Evolutionary conservation across 2,113 vertebrate species (phyloP).

Genomic region (Indicator indicator): DNA sequence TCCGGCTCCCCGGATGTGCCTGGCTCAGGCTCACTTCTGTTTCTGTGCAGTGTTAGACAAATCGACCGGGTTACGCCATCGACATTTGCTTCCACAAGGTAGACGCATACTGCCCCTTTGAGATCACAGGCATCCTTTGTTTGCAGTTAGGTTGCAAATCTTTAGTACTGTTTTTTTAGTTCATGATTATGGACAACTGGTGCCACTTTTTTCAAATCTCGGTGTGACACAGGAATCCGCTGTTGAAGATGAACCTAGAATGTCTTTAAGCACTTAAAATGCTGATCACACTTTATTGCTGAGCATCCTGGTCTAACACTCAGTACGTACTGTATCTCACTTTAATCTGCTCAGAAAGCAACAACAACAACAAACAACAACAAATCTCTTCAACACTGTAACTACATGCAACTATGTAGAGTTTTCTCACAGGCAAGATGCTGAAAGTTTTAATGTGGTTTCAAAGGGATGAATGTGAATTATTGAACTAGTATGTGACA

Average conservation of each 20-base stretch:
- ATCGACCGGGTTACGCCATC: conserved; percentile 59
- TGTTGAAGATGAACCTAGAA: conserved; percentile 79
- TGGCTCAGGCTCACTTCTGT: background rate
- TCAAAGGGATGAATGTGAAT: conserved; percentile 87
- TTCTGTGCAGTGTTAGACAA: conserved; percentile 75
- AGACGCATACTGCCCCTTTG: conserved; percentile 66
- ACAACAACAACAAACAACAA: background rate
- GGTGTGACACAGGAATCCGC: conserved; percentile 76
- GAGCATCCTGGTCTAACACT: conserved; percentile 86
- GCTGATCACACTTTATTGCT: conserved; percentile 85
- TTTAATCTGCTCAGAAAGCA: conserved; percentile 77
- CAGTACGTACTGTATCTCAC: conserved; percentile 93
- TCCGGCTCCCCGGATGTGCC: background rate
- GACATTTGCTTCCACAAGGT: conserved; percentile 74
- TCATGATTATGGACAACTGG: conserved; percentile 79
- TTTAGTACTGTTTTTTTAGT: conserved; percentile 82
- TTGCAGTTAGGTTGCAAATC: conserved; percentile 69
- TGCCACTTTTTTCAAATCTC: conserved; percentile 79
- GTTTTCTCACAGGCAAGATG: conserved; percentile 77
- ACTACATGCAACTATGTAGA: conserved; percentile 80
- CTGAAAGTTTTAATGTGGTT: conserved; percentile 81
- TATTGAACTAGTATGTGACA: conserved; percentile 80
- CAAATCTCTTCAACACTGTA: conserved; percentile 87
- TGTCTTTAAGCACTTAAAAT: conserved; percentile 88
- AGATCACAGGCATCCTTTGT: conserved; percentile 63